These are phyloP conservation scores for Chelonia mydas DNA, from an alignment of 2,797 vertebrate genomes.

Conservation along the genomic window DNA sequence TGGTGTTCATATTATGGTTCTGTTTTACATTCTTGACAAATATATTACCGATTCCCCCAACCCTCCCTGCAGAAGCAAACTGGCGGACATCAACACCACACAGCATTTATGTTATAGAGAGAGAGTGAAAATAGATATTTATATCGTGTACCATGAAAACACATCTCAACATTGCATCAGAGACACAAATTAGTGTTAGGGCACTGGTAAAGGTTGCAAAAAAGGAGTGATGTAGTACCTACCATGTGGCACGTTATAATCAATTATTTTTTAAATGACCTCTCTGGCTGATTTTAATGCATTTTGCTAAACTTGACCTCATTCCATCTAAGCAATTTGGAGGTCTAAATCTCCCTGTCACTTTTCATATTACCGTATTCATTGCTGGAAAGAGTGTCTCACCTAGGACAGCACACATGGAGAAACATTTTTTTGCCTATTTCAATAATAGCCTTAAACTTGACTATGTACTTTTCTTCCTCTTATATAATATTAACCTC, in stretches of 20 bases:
- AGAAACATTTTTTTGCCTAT: neutral
- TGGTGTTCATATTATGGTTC: neutral
- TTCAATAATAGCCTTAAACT: neutral
- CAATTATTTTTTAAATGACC: constrained; percentile 1
- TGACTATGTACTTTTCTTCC: accelerated
- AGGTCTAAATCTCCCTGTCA: constrained; percentile 47
- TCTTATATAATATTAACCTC: neutral
- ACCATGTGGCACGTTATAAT: accelerated
- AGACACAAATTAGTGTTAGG: neutral
- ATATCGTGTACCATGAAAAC: neutral
- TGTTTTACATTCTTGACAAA: neutral
- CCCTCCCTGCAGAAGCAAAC: accelerated
- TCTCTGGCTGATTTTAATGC: constrained; percentile 47
- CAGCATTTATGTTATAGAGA: neutral
- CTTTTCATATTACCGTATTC: constrained; percentile 26
- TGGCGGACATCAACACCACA: neutral
- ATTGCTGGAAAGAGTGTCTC: neutral
- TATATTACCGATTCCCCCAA: neutral
- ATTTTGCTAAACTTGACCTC: constrained; percentile 65
- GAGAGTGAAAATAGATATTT: neutral
- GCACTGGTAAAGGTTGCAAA: neutral
- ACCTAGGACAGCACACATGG: constrained; percentile 22
- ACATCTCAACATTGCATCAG: neutral
- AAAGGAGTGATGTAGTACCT: neutral
- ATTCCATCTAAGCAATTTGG: constrained; percentile 65